Base-by-base conservation (phyloP, 2,888 invertebrate species). In the Stramonita haemastoma region DNA sequence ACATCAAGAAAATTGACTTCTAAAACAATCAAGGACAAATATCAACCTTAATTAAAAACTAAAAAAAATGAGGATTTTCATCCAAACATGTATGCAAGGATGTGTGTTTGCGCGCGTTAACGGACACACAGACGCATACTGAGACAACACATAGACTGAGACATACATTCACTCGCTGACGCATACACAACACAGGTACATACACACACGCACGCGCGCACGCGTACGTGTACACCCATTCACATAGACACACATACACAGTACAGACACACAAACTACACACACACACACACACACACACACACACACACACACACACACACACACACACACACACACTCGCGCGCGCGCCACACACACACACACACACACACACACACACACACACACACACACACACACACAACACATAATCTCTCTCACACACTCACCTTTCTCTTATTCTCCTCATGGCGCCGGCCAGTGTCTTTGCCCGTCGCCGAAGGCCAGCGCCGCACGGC, bases 381-480 rank as follows among this genome's bases (percentile, higher is more conserved):
- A 15, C 19, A 81, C 81, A 81, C 34, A 81, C 8, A 81, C 81
- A 81, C 19, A 81, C 79, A 26, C n/a, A 79, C 2, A 26, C 29
- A 79, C 79, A 1, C 79, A 79, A 46, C 46, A 46, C 8, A 2
- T 46, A n/a, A 4, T 8, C n/a, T 73, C 73, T n/a, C 13, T 32
- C 0, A 0, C 19, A 11, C 32, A 79, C 34, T 2, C 34, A 95
- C 95, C 92, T 95, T 95, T 89, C 95, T 89, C 91, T 95, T 95
- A 90, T 94, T 95, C 73, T 95, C 95, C 91, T 95, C 95, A 32
- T 94, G 93, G 87, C 93, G 89, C 70, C 93, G 91, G 73, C 92
- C 92, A 0, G 92, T 92, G 26, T 92, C 93, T 56, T 92, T 93
- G 57, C 93, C 90, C 34, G 91, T 91, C 46, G 91, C 88, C 1